phyloP scores from a whole-genome alignment of 2,797 vertebrate genomes.

The Lerista edwardsae region DNA sequence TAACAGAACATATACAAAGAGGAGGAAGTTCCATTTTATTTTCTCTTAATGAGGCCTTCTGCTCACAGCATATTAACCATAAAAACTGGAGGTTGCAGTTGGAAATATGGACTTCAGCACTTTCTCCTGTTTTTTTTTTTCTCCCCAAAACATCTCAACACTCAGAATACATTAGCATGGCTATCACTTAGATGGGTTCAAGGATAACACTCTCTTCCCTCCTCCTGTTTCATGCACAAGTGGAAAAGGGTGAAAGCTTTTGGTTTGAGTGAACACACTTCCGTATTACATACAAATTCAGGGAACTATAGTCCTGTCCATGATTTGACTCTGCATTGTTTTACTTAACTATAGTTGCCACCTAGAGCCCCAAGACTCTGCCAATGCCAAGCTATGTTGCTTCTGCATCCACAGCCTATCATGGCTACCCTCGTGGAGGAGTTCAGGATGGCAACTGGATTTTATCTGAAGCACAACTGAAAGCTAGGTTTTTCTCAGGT shows the following conservation, averaged over 20 bases:
- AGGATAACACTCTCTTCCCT: not conserved
- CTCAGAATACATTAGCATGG: not conserved
- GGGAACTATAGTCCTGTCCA: too few relatives aligned
- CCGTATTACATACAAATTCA: too few relatives aligned
- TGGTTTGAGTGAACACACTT: too few relatives aligned
- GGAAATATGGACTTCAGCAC: not conserved
- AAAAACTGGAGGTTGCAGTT: not conserved
- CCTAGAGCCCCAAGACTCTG: too few relatives aligned
- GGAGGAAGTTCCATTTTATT: not conserved
- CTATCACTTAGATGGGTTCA: not conserved
- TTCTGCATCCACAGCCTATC: too few relatives aligned
- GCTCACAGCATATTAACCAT: not conserved
- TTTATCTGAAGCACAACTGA: not conserved
- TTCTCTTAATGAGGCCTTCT: not conserved
- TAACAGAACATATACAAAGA: not conserved
- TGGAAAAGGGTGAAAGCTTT: too few relatives aligned
- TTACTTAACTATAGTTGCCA: too few relatives aligned
- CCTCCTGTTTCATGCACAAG: not conserved
- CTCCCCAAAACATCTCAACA: slow-evolving; percentile 5
- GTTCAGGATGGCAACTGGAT: not conserved
- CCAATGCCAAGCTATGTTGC: too few relatives aligned
- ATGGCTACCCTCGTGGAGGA: too few relatives aligned
- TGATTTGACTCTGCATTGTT: too few relatives aligned
- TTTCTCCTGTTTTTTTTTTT: not conserved
- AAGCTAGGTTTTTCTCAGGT: not conserved